Evolutionary conservation across 2,888 invertebrate species (phyloP).

Genomic region (Limnephilus marmoratus): DNA sequence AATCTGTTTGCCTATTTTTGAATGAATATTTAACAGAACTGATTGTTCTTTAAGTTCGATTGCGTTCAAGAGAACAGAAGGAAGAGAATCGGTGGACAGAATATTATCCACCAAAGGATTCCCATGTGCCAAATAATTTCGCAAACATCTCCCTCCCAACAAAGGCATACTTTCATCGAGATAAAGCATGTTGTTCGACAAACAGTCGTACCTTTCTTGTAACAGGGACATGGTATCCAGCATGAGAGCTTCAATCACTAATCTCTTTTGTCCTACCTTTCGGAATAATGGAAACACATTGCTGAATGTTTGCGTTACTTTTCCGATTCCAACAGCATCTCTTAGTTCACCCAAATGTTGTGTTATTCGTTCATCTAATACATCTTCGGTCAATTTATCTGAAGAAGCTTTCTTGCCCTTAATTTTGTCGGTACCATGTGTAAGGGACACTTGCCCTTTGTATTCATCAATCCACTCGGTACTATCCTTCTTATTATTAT

Average conservation of each 20-base stretch:
- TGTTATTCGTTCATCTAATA: neutral
- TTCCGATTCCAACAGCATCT: too few relatives aligned
- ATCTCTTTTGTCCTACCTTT: too few relatives aligned
- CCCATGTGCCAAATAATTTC: slow-evolving; percentile 26
- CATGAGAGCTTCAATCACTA: neutral
- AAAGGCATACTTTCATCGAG: neutral
- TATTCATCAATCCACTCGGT: neutral
- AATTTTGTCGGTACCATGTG: neutral
- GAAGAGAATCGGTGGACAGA: neutral
- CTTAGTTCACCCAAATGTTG: neutral
- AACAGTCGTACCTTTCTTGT: neutral
- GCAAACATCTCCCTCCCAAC: slow-evolving; percentile 11
- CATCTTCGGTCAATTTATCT: neutral
- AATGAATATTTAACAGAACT: too few relatives aligned
- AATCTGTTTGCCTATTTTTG: too few relatives aligned
- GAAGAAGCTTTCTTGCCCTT: neutral
- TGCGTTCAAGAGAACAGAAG: neutral
- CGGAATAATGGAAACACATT: too few relatives aligned
- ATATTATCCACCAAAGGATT: neutral
- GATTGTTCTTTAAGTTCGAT: neutral
- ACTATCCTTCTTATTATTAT: neutral
- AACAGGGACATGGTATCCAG: neutral
- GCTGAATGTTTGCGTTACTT: neutral
- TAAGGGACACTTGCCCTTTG: neutral
- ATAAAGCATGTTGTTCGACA: neutral